Evolutionary conservation across 2,797 vertebrate species (phyloP), one percentile per base, ranked within the genome.

Genomic region (Pogonophryne albipinna): DNA sequence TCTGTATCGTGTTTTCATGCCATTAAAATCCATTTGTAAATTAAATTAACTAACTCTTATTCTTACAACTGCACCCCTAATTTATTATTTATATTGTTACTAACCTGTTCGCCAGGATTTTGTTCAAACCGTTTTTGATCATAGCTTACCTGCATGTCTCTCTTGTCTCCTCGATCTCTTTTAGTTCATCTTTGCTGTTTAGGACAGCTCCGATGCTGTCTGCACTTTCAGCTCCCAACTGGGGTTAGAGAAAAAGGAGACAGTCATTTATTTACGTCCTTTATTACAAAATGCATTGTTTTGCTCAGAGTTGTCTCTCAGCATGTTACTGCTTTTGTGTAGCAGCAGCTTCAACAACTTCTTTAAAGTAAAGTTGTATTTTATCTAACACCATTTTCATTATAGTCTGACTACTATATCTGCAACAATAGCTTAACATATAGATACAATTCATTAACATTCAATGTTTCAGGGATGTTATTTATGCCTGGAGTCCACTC

Each of bases 201-300:
- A 99, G 92, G 56, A 99, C 96, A 15, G 97, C 97, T 3, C 98
- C 98, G 12, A 99, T 99, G 49, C 97, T 97, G 86, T 99, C 98
- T 0, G 98, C 97, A 78, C 94, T 99, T 74, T 99, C 98, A 16
- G 98, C 97, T 83, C 98, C 98, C 66, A 99, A 38, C 98, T 99
- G 87, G 17, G 61, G 47, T 76, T 4, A 53, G 3, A 84, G 7
- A 19, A 65, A 0, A 49, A 56, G 9, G 6, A 51, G 5, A 13
- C 44, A 38, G 7, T 53, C 10, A 52, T 38, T 38, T 17, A 17
- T 27, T 55, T 65, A 31, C 42, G 14, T 46, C 8, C 10, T 41
- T n/a, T 10, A 13, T 5, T 45, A 42, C 2, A 31, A 3, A 11
- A 42, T 12, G 13, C 6, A 42, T 65, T 42, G n/a, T 6, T 23